A percentile compares a stretch with the other conserved stretches of the same genome.
Evolutionary conservation across 1,140 invertebrate species (phyloP).

Genomic region (Drosophila erecta): DNA sequence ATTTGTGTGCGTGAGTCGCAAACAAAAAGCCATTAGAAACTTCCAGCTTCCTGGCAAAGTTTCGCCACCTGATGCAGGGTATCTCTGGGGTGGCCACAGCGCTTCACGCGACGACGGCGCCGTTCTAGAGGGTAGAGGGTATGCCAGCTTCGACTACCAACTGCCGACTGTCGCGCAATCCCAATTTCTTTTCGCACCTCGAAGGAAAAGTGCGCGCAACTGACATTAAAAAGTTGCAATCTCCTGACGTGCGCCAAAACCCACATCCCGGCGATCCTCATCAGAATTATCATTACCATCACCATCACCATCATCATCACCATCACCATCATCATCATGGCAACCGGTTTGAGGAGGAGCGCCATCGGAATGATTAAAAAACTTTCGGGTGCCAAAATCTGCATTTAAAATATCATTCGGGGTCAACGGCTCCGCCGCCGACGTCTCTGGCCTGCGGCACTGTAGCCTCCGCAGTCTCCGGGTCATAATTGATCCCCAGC

Average conservation of each 20-base stretch:
- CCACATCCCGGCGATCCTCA: constrained; percentile 11
- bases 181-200: constrained; percentile 54
- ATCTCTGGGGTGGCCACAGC: constrained; percentile 2
- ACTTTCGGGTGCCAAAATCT: constrained; percentile 68
- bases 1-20: constrained; percentile 46
- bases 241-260: constrained; percentile 51
- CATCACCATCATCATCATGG: constrained; percentile 23
- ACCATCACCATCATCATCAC: constrained; percentile 13
- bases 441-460: constrained; percentile 58
- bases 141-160: background rate
- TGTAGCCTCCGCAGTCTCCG: constrained; percentile 12
- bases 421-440: constrained; percentile 54
- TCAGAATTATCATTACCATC: constrained; percentile 31
- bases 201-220: constrained; percentile 58
- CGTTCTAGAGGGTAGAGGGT: background rate
- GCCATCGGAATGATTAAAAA: constrained; percentile 78
- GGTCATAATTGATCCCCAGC: constrained; percentile 79
- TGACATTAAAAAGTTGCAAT: constrained; percentile 65
- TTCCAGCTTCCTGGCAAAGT: constrained; percentile 33
- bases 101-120: too few species aligned
- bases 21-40: constrained; percentile 74
- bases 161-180: background rate
- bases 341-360: constrained; percentile 11
- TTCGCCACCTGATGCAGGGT: constrained; percentile 26
- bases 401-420: constrained; percentile 51